Percentiles rank a stretch among this genome's conserved stretches.
phyloP scores from a whole-genome alignment of 2,113 vertebrate genomes.

The Aix galericulata region DNA sequence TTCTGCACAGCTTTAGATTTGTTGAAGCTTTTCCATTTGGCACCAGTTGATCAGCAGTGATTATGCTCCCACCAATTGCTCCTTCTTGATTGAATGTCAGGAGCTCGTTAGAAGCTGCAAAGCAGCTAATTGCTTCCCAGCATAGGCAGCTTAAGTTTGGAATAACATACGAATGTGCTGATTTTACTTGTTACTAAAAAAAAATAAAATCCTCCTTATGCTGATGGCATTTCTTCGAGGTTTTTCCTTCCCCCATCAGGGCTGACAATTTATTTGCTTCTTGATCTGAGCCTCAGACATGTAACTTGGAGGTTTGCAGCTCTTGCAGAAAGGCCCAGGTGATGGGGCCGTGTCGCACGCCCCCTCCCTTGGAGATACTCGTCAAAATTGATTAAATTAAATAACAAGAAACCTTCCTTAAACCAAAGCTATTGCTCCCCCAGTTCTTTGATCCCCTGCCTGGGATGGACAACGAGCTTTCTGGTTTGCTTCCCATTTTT shows the following conservation, averaged over 20 bases:
- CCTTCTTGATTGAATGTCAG: neutral
- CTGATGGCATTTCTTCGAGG: neutral
- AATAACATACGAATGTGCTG: neutral
- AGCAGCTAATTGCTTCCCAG: neutral
- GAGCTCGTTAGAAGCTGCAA: neutral
- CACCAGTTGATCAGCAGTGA: neutral
- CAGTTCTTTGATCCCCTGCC: neutral
- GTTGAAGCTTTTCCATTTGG: neutral
- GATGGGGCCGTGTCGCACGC: neutral
- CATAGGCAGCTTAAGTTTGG: neutral
- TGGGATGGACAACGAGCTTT: neutral
- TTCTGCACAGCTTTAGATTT: neutral
- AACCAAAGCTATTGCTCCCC: neutral
- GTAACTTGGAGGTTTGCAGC: neutral
- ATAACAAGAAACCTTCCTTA: neutral
- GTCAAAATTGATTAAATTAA: neutral
- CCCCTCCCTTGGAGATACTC: neutral
- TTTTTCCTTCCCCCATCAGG: no score
- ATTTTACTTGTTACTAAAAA: neutral
- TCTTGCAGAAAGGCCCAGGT: no score
- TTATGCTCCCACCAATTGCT: neutral
- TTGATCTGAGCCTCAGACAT: no score
- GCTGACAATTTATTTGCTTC: neutral
- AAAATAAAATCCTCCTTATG: neutral
- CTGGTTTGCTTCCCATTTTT: neutral